Conservation (phyloP, 2,888 invertebrate genomes). For the Leistus spinibarbis region DNA sequence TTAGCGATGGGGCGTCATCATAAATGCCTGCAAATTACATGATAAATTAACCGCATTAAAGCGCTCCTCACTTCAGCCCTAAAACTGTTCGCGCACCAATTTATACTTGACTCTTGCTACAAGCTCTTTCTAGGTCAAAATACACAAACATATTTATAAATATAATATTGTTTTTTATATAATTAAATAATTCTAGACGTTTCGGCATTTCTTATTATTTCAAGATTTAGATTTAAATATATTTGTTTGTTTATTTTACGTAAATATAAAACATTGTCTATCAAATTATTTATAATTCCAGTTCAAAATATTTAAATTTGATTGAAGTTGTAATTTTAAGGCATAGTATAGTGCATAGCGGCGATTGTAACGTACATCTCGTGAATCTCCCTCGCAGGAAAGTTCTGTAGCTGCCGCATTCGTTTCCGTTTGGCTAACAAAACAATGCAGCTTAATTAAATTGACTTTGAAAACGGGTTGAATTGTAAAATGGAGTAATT, state of each 20-base stretch:
- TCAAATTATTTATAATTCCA: too few relatives aligned
- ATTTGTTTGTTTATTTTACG: too few relatives aligned
- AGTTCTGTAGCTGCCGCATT: neutral
- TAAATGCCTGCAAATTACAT: conserved; percentile 38
- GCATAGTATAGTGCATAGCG: too few relatives aligned
- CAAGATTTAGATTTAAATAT: too few relatives aligned
- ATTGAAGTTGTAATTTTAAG: too few relatives aligned
- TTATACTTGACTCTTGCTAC: neutral
- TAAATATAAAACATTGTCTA: too few relatives aligned
- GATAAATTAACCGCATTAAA: conserved; percentile 35
- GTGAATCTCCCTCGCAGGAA: neutral
- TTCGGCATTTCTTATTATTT: too few relatives aligned
- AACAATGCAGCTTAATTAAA: conserved; percentile 59
- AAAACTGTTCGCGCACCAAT: conserved; percentile 34
- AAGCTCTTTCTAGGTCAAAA: neutral
- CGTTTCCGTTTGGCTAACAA: conserved; percentile 39
- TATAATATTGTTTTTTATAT: too few relatives aligned
- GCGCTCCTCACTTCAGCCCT: conserved; percentile 16
- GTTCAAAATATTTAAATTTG: too few relatives aligned
- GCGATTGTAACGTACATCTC: too few relatives aligned
- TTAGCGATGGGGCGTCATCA: conserved; percentile 39
- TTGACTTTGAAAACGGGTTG: conserved; percentile 59
- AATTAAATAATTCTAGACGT: too few relatives aligned
- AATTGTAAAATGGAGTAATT: conserved; percentile 51
- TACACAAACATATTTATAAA: too few relatives aligned